Base-by-base conservation (phyloP, 2,113 vertebrate genomes). In the Oxyruncus cristatus region DNA sequence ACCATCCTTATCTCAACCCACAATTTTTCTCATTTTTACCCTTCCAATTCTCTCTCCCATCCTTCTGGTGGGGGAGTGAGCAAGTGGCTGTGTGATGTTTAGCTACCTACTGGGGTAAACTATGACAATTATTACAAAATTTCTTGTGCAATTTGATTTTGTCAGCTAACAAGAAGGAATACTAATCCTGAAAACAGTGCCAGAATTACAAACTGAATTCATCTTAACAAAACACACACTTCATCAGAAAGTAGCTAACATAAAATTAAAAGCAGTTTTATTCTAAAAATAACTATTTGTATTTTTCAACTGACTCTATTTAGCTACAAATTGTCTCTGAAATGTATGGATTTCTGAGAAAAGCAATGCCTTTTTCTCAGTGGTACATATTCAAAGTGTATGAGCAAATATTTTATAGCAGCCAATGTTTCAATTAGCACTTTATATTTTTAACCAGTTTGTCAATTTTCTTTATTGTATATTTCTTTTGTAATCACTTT, bases 381-480 rank as follows among this genome's bases (percentile, higher is more conserved):
- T 68, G 35, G 14, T 86, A 22, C 11, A 41, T 47, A 61, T 78
- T 84, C 13, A 78, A 75, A 79, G 30, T 52, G 44, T 86, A 88
- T 65, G 27, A 73, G 32, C 4, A 81, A 65, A 46, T 28, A 23
- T 78, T 89, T 87, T 91, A 72, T 30, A 68, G 49, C 37, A 78
- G 18, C 8, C 39, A 87, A 44, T 85, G 20, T 66, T 91, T 79
- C 62, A 95, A 62, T 93, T 93, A 87, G 12, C 3, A 16, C 26
- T 89, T 82, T 53, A 17, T 66, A n/a, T 89, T 82, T 96, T 93
- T 89, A 94, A 95, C 7, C 53, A 13, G 7, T 85, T 95, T 91
- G 77, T 76, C 86, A 82, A 76, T 95, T 89, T 91, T 37, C 3
- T 8, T 79, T 75, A 88, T 35, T 66, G 37, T 66, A 70, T 82